phyloP scores from a whole-genome alignment of 2,113 vertebrate species.

The Hoplias malabaricus region DNA sequence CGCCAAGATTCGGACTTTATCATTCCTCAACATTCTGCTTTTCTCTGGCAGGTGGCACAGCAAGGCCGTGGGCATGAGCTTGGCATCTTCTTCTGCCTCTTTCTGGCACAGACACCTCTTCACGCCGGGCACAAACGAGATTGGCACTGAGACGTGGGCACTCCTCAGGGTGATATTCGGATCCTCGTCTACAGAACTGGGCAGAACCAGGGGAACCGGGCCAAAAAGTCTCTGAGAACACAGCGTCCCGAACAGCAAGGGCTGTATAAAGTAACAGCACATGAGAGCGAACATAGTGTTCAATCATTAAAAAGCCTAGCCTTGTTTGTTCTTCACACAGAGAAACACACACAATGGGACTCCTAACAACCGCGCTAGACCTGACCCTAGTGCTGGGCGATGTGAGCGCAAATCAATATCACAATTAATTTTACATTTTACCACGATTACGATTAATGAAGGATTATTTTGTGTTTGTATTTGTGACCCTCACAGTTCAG shows the following conservation, averaged over 20 bases:
- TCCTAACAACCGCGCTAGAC: too few relatives aligned
- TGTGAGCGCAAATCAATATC: too few relatives aligned
- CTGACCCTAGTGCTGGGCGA: too few relatives aligned
- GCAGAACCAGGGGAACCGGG: constrained; percentile 14
- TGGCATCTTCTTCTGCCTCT: constrained; percentile 43
- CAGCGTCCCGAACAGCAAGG: constrained; percentile 32
- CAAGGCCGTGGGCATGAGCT: constrained; percentile 51
- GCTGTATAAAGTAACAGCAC: constrained; percentile 28
- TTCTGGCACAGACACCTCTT: constrained; percentile 50
- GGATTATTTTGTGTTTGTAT: too few relatives aligned
- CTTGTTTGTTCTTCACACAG: constrained; percentile 6
- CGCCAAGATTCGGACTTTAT: constrained; percentile 58
- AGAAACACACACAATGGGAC: background rate
- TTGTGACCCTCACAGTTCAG: too few relatives aligned
- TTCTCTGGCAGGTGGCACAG: constrained; percentile 69
- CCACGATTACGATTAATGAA: too few relatives aligned
- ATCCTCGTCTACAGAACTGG: constrained; percentile 40
- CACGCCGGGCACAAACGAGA: constrained; percentile 58
- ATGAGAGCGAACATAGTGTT: constrained; percentile 18
- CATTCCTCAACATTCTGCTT: constrained; percentile 71
- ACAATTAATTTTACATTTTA: too few relatives aligned
- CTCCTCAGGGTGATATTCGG: constrained; percentile 50
- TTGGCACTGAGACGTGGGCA: constrained; percentile 42
- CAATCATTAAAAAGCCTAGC: constrained; percentile 22
- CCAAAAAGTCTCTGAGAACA: constrained; percentile 37